Conservation (phyloP, 2,888 invertebrate species). For the Drosophila kuntzei region DNA sequence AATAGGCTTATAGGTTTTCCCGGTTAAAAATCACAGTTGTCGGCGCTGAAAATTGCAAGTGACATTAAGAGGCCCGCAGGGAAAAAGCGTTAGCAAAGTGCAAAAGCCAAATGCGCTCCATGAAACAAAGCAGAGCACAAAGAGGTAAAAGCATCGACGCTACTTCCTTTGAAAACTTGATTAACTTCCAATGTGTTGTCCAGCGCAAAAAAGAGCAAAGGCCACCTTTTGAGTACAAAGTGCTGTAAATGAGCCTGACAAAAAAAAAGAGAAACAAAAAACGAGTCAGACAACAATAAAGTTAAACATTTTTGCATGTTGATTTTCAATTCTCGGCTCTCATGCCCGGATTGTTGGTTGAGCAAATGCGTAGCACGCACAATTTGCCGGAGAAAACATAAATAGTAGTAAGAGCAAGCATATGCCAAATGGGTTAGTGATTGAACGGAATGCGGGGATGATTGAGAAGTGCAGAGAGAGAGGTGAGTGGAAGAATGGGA, state of each 20-base stretch:
- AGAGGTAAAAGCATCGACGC: constrained; percentile 6
- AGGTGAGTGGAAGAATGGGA: background rate
- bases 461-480: constrained; percentile 12
- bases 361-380: constrained; percentile 68
- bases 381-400: constrained; percentile 77
- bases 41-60: constrained; percentile 51
- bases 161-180: constrained; percentile 42
- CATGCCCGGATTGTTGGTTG: constrained; percentile 18
- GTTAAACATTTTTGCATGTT: constrained; percentile 38
- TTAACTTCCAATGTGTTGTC: constrained; percentile 74
- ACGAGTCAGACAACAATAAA: background rate
- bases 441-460: constrained; percentile 9
- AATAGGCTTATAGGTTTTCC: constrained; percentile 14
- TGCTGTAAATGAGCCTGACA: constrained; percentile 58
- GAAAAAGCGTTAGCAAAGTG: constrained; percentile 37
- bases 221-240: constrained; percentile 21
- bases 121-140: constrained; percentile 29
- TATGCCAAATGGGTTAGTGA: constrained; percentile 40
- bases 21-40: constrained; percentile 6
- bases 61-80: constrained; percentile 64
- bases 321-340: constrained; percentile 47
- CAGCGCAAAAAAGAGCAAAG: constrained; percentile 27
- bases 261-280: constrained; percentile 24
- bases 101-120: constrained; percentile 8
- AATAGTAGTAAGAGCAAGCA: constrained; percentile 67